Conservation (phyloP, 2,113 vertebrate genomes). For the Crotalus horridus region DNA sequence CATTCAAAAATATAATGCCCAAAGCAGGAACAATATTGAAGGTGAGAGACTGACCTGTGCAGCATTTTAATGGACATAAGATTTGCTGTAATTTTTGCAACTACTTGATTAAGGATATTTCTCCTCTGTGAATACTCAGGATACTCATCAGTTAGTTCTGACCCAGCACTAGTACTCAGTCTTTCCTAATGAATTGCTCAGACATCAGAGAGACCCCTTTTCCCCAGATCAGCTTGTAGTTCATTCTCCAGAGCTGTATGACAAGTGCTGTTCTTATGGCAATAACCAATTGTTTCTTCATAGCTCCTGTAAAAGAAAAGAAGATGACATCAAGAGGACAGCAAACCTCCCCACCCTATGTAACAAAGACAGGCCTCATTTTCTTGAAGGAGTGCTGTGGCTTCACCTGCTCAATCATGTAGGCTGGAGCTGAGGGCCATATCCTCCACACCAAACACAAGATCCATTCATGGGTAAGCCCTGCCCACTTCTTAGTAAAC, state of each 20-base stretch:
- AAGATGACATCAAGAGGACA: conserved; percentile 69
- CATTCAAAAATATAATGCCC: background rate
- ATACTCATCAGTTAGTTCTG: background rate
- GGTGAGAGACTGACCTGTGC: background rate
- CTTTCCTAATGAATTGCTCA: background rate
- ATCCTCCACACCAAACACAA: conserved; percentile 16
- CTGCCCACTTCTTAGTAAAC: background rate
- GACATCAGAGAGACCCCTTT: background rate
- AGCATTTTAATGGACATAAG: background rate
- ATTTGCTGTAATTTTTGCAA: background rate
- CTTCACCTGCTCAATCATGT: conserved; percentile 87
- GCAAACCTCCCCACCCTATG: conserved; percentile 70
- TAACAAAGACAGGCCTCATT: conserved; percentile 80
- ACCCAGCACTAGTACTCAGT: no score
- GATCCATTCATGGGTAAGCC: conserved; percentile 11
- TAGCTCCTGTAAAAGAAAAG: conserved; percentile 66
- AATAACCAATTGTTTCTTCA: background rate
- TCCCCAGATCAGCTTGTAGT: background rate
- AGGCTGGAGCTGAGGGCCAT: conserved; percentile 37
- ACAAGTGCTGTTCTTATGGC: background rate
- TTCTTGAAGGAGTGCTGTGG: conserved; percentile 87
- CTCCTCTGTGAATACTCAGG: background rate
- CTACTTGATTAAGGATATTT: background rate
- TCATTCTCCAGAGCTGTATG: background rate
- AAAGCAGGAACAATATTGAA: background rate